Percentiles rank a stretch among this genome's conserved stretches.
phyloP scores from a whole-genome alignment of 2,113 vertebrate species.

The Salvator merianae region DNA sequence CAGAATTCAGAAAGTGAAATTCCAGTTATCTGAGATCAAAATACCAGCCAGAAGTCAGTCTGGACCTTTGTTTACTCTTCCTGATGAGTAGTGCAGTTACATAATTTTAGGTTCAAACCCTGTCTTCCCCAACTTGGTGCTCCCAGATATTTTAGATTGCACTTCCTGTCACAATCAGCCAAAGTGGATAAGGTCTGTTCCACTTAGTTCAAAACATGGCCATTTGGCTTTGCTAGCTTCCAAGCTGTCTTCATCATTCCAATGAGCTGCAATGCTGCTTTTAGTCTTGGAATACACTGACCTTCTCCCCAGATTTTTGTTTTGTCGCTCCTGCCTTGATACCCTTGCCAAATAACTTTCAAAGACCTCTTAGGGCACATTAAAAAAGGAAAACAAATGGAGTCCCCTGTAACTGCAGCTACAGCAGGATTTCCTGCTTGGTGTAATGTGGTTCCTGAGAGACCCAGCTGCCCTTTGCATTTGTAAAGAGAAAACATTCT shows the following conservation, averaged over 20 bases:
- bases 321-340: not conserved
- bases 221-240: not conserved
- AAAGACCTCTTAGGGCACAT: not conserved
- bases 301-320: not conserved
- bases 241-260: not conserved
- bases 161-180: too few relatives aligned
- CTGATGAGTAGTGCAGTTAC: not conserved
- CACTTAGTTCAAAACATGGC: not conserved
- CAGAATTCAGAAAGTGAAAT: not conserved
- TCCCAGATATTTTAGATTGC: too few relatives aligned
- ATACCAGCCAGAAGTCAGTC: not conserved
- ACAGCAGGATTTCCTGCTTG: slow-evolving; percentile 52
- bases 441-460: slow-evolving; percentile 34
- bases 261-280: not conserved
- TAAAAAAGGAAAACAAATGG: not conserved
- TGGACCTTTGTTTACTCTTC: not conserved
- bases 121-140: too few relatives aligned
- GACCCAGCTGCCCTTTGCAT: slow-evolving; percentile 37
- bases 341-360: not conserved
- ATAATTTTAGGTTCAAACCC: not conserved
- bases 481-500: slow-evolving; percentile 36
- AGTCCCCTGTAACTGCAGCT: slow-evolving; percentile 34
- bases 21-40: not conserved
- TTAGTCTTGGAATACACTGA: not conserved
- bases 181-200: not conserved